These are phyloP conservation scores for Spinus pinus DNA, from an alignment of 2,797 vertebrate genomes.

Conservation along the genomic window DNA sequence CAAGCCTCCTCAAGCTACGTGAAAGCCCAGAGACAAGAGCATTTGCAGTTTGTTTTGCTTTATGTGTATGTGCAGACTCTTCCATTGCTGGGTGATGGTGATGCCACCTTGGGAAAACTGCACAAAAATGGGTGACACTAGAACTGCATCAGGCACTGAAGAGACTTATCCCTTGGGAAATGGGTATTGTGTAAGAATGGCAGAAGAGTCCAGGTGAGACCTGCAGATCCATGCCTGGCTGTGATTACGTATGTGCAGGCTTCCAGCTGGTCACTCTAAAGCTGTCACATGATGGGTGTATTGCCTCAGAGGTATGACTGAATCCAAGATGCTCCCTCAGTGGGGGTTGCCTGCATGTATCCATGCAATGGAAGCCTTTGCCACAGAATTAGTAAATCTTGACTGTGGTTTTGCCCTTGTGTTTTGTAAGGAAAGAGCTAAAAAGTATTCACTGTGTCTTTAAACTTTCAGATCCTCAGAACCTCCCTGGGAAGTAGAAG, in stretches of 20 bases:
- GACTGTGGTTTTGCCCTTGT: background rate
- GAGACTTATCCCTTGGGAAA: background rate
- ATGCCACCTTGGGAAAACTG: accelerated
- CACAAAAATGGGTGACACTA: background rate
- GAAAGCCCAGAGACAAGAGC: background rate
- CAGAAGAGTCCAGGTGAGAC: background rate
- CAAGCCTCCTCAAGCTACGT: background rate
- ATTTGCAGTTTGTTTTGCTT: background rate
- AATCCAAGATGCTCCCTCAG: background rate
- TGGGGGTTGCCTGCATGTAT: slow-evolving; percentile 4
- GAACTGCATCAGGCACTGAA: background rate
- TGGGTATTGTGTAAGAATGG: background rate
- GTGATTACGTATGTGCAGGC: accelerated
- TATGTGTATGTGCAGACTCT: background rate
- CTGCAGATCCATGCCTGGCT: background rate
- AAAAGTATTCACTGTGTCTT: background rate
- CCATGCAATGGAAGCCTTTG: slow-evolving; percentile 24
- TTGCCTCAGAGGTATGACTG: background rate
- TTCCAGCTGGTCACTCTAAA: slow-evolving; percentile 15
- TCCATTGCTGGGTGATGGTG: background rate
- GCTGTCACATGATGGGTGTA: background rate
- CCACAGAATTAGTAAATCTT: background rate
- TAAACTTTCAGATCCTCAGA: background rate
- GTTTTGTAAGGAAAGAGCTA: background rate
- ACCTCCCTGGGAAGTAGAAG: slow-evolving; percentile 18